Percentiles rank a stretch among this genome's conserved stretches.
Conservation (phyloP, 2,113 vertebrate species). For the Brienomyrus brachyistius region DNA sequence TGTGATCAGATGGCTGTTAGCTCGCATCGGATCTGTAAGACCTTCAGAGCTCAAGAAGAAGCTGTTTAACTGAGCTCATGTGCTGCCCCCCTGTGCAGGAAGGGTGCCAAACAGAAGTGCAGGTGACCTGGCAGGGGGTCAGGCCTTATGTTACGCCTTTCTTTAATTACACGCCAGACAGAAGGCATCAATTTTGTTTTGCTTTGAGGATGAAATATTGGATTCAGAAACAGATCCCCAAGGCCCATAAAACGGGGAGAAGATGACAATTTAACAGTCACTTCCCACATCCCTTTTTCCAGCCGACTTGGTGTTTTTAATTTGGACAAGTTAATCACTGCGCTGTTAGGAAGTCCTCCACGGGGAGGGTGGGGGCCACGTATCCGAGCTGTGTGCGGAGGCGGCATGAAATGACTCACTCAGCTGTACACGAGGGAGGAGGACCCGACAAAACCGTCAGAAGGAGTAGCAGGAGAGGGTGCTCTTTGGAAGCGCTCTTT, state of each 20-base stretch:
- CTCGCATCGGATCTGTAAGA: neutral
- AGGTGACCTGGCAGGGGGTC: neutral
- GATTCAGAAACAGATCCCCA: neutral
- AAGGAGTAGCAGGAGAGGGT: neutral
- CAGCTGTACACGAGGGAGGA: neutral
- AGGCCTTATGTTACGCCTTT: neutral
- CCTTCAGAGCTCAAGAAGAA: neutral
- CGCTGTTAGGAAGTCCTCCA: constrained; percentile 7
- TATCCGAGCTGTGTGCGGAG: neutral
- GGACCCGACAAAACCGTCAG: neutral
- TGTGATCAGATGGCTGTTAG: neutral
- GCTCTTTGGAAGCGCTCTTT: neutral
- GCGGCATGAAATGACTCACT: neutral
- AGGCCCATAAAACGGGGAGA: neutral
- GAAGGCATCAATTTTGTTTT: constrained; percentile 16
- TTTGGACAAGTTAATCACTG: constrained; percentile 17
- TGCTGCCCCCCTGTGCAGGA: neutral
- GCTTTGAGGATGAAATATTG: constrained; percentile 16
- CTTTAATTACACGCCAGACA: constrained; percentile 18
- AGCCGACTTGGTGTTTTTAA: constrained; percentile 13
- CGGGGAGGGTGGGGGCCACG: neutral
- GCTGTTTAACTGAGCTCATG: neutral
- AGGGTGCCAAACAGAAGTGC: neutral
- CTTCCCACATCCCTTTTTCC: neutral
- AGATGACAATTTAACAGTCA: constrained; percentile 18